Percentiles rank a stretch among this genome's conserved stretches.
phyloP scores from a whole-genome alignment of 2,113 vertebrate genomes.

The Tyto alba region DNA sequence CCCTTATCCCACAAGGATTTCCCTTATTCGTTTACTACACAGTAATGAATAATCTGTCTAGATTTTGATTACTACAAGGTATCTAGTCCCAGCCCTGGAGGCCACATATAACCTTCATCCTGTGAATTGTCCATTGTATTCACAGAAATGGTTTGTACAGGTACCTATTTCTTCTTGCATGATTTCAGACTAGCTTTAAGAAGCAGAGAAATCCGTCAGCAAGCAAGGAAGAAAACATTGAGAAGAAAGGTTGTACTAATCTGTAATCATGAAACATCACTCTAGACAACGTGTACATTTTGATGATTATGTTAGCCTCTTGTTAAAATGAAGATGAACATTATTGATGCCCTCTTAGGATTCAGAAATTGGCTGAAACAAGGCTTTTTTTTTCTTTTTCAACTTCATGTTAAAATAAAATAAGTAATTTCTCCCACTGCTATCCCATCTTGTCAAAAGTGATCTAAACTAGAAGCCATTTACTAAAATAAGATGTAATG shows the following conservation, averaged over 20 bases:
- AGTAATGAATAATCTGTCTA: background rate
- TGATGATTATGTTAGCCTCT: background rate
- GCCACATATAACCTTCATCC: background rate
- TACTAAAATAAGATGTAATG: background rate
- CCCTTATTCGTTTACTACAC: background rate
- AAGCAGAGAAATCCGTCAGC: background rate
- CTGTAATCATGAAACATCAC: background rate
- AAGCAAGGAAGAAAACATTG: background rate
- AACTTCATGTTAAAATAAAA: background rate
- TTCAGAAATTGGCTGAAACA: background rate
- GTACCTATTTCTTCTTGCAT: background rate
- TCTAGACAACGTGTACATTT: background rate
- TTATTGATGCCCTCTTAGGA: background rate
- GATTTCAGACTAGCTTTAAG: background rate
- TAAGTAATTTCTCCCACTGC: background rate
- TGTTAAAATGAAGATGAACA: background rate
- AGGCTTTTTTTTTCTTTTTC: background rate
- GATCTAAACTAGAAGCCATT: background rate
- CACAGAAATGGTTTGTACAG: background rate
- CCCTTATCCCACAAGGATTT: background rate
- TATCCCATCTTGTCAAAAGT: background rate
- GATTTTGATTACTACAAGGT: background rate
- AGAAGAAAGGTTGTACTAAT: background rate
- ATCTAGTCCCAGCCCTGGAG: background rate
- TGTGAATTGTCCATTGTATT: background rate